These are phyloP conservation scores for Ciconia stormi DNA, from an alignment of 2,113 vertebrate genomes.

Conservation along the genomic window DNA sequence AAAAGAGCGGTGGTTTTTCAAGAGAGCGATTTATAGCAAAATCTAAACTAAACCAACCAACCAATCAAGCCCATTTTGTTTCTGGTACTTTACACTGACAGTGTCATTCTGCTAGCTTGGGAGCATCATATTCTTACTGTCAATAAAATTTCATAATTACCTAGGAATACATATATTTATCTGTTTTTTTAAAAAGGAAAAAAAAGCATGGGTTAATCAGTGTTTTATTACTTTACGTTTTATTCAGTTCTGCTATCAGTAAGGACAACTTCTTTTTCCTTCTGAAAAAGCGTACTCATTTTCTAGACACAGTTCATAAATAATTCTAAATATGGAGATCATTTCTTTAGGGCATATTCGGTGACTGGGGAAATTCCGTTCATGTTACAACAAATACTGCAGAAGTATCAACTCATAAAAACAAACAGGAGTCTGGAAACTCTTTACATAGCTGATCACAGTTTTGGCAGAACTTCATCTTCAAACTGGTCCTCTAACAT, in stretches of 20 bases:
- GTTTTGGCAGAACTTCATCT: constrained; percentile 47
- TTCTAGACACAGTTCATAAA: constrained; percentile 14
- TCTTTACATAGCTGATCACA: constrained; percentile 38
- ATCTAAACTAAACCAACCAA: not conserved
- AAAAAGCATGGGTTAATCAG: not conserved
- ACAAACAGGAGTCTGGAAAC: constrained; percentile 30
- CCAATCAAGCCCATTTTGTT: not conserved
- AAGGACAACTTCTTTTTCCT: not conserved
- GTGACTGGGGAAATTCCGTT: constrained; percentile 22
- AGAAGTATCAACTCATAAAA: constrained; percentile 58
- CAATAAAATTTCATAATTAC: not conserved
- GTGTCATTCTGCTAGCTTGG: not conserved
- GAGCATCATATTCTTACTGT: not conserved
- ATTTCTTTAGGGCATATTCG: constrained; percentile 1
- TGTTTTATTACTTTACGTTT: not conserved
- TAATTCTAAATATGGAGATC: not conserved
- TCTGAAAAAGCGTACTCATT: constrained; percentile 20
- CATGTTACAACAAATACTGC: constrained; percentile 11
- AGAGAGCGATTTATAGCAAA: not conserved
- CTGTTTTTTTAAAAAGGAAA: not conserved
- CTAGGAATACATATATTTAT: not conserved
- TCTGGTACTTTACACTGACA: not conserved
- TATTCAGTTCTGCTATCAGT: not conserved
- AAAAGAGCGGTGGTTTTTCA: not conserved
- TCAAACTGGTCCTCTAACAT: not conserved